Percentiles rank a stretch among this genome's conserved stretches.
Conservation (phyloP, 2,113 vertebrate species). For the Anhinga anhinga region DNA sequence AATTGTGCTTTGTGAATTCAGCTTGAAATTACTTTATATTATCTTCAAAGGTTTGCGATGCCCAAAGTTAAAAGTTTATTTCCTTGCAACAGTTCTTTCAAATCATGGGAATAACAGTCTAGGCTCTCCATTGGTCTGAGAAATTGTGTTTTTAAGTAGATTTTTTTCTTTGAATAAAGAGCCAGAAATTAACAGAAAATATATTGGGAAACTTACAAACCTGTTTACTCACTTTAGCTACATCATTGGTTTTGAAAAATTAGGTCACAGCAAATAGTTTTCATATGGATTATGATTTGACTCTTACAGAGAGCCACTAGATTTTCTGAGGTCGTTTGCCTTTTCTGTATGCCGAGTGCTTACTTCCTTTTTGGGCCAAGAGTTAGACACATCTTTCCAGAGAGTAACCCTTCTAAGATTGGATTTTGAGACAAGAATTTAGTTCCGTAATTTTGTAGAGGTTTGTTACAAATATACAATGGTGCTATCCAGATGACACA, state of each 20-base stretch:
- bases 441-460: not conserved
- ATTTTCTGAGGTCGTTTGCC: not conserved
- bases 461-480: not conserved
- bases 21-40: not conserved
- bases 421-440: not conserved
- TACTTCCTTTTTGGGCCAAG: not conserved
- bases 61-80: not conserved
- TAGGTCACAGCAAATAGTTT: not conserved
- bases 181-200: not conserved
- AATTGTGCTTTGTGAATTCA: slow-evolving; percentile 1
- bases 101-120: not conserved
- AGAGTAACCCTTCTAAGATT: not conserved
- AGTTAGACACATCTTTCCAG: not conserved
- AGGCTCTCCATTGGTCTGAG: not conserved
- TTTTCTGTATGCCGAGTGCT: not conserved
- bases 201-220: not conserved
- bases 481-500: not conserved
- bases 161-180: not conserved
- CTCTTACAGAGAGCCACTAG: not conserved
- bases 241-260: not conserved
- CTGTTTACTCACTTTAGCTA: not conserved
- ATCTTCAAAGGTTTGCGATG: not conserved
- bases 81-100: not conserved
- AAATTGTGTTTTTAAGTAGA: not conserved
- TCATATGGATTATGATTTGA: not conserved